Conservation (phyloP, 1,140 invertebrate genomes). For the Delia radicum region DNA sequence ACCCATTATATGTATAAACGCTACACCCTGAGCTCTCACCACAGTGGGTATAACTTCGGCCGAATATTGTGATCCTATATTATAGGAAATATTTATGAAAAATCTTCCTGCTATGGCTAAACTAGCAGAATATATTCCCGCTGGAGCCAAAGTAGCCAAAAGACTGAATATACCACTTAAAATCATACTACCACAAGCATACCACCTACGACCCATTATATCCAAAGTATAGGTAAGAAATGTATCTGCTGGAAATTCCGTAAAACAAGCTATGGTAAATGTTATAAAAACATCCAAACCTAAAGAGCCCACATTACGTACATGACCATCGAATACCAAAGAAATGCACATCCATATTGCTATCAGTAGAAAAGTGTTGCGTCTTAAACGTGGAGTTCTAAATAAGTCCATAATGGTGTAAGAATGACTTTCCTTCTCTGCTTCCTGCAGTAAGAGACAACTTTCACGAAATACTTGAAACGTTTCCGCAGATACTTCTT, state of each 20-base stretch:
- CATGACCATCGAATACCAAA: too few relatives aligned
- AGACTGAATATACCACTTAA: slow-evolving; percentile 79
- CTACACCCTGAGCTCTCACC: slow-evolving; percentile 79
- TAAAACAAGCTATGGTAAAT: slow-evolving; percentile 80
- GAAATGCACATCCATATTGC: slow-evolving; percentile 85
- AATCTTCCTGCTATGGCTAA: slow-evolving; percentile 79
- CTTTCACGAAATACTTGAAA: slow-evolving; percentile 66
- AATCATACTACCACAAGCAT: slow-evolving; percentile 76
- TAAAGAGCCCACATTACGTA: slow-evolving; percentile 81
- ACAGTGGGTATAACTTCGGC: slow-evolving; percentile 85
- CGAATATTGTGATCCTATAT: slow-evolving; percentile 86
- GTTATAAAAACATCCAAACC: slow-evolving; percentile 78
- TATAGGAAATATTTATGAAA: too few relatives aligned
- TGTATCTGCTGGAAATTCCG: slow-evolving; percentile 72
- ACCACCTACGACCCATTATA: slow-evolving; percentile 79
- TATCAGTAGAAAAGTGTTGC: slow-evolving; percentile 72
- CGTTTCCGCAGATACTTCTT: slow-evolving; percentile 67
- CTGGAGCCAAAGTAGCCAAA: slow-evolving; percentile 66
- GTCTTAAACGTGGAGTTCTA: slow-evolving; percentile 68
- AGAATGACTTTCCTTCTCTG: slow-evolving; percentile 65
- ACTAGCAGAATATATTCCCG: slow-evolving; percentile 64
- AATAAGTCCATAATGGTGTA: slow-evolving; percentile 79
- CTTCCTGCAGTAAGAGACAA: slow-evolving; percentile 58
- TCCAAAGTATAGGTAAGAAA: slow-evolving; percentile 77
- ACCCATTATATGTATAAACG: slow-evolving; percentile 81